Base-by-base conservation (phyloP, 2,888 invertebrate species). In the Latrodectus elegans region DNA sequence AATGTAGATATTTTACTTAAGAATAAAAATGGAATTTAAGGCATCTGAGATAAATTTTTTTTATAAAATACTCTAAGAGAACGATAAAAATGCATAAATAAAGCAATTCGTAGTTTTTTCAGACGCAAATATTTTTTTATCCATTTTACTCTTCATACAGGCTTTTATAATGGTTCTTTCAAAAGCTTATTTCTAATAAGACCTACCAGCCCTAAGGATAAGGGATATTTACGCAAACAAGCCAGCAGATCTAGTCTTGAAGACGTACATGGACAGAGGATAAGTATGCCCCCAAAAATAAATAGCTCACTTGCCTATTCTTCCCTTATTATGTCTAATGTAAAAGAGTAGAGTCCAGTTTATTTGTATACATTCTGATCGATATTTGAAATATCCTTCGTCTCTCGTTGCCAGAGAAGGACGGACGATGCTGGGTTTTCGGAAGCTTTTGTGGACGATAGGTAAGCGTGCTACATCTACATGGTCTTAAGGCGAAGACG, bases 111-210 rank as follows among this genome's bases (percentile, higher is more conserved):
- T 26, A 72, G 64, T 22, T 65, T 80, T 60, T 60, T 8, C 70
- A 51, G 60, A 49, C 51, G 55, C 60, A 53, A 49, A 49, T 38
- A 55, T 22, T n/a, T 4, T 65, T 65, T 51, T 11, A 49, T 65
- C 65, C 9, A 10, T 72, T 72, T 67, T 84, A 77, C 67, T 72
- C 51, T 67, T 49, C 73, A 64, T 65, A 55, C 55, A 65, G 64
- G 68, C 84, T 76, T 86, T 86, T 80, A 76, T 80, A 86, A 80
- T 80, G 80, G 80, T 78, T 65, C 52, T 53, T 67, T 78, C 78
- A 73, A 84, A 84, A 80, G 80, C 80, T 80, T 80, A 80, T 86
- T 86, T 86, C 85, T 80, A 86, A 86, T 86, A 86, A 71, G 80
- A 76, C 71, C 75, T 67, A 26, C 80, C 75, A 75, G 71, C 80